Evolutionary conservation across 2,888 invertebrate genomes (phyloP), one percentile per base, ranked within the genome.

Genomic region (Conchocele bisecta): DNA sequence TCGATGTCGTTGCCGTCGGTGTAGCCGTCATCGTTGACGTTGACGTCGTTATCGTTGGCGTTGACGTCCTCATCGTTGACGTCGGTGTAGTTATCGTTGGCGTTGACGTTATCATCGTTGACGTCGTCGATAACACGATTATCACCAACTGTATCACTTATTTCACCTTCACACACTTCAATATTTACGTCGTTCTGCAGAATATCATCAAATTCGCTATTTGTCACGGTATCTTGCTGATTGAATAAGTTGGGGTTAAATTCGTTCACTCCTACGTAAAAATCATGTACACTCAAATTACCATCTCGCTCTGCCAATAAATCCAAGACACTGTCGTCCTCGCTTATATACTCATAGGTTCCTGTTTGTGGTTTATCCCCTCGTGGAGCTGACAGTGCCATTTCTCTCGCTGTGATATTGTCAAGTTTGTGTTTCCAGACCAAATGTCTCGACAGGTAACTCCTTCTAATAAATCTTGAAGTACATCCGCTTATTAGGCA

Each of bases 401-500:
- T 20, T 13, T 31, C 26, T 6, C 35, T 35, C 1, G 61, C 61
- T 20, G 28, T 20, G 2, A 5, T 3, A 2, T 15, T n/a, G n/a
- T 7, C 9, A 11, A 15, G 54, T 1, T 24, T 24, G 35, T 63
- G 63, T 2, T 1, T 33, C 15, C 24, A 22, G 3, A 4, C 3
- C 5, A 53, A 17, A 17, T 63, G 63, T 46, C 53, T 44, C 5
- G 7, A 22, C 3, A 63, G 13, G 31, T 63, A 54, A 26, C 54
- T 63, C 28, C 35, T 41, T n/a, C 63, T 15, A n/a, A 39, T 54
- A 24, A 63, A 63, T 17, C 37, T 53, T n/a, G 53, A 42, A n/a
- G 11, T 17, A 35, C 54, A 53, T 7, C 17, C 15, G 9, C 9
- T 31, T 20, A 28, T 29, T 3, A 11, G 17, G 28, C 61, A 61